These are phyloP conservation scores for Myotis vivesi DNA, from an alignment of 2,797 vertebrate genomes.

Conservation along the genomic window DNA sequence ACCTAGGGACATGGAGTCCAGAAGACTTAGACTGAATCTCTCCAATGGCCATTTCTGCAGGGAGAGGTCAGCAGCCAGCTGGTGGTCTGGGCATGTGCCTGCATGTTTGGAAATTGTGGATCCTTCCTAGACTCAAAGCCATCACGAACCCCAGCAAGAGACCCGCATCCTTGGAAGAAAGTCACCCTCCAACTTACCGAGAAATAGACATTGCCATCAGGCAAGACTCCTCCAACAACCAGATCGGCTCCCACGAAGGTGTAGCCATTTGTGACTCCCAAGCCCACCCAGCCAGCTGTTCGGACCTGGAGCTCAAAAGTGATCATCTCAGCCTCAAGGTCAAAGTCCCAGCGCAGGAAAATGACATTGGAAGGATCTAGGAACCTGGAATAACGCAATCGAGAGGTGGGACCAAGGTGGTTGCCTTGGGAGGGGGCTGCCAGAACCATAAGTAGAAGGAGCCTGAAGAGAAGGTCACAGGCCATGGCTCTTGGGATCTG, in stretches of 20 bases:
- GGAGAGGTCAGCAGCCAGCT: neutral
- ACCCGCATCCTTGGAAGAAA: neutral
- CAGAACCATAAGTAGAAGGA: constrained; percentile 67
- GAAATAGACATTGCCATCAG: constrained; percentile 84
- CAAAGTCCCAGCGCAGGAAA: constrained; percentile 85
- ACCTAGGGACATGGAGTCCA: neutral
- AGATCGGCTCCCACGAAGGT: constrained; percentile 85
- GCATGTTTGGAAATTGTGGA: neutral
- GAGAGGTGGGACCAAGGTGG: neutral
- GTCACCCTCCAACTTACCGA: constrained; percentile 80
- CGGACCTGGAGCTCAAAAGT: constrained; percentile 84
- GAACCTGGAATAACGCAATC: constrained; percentile 82
- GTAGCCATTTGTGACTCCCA: constrained; percentile 85
- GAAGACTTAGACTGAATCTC: neutral
- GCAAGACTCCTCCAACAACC: constrained; percentile 84
- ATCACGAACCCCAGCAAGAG: neutral
- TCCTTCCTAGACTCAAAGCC: neutral
- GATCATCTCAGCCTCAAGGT: constrained; percentile 79
- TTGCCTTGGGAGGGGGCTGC: constrained; percentile 54
- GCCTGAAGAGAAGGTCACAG: neutral
- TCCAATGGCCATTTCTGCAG: neutral
- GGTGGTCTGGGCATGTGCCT: neutral
- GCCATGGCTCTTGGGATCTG: constrained; percentile 33
- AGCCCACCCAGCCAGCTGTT: constrained; percentile 86
- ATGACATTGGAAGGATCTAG: constrained; percentile 80